Evolutionary conservation across 2,113 vertebrate species (phyloP).

Genomic region (Suricata suricatta): DNA sequence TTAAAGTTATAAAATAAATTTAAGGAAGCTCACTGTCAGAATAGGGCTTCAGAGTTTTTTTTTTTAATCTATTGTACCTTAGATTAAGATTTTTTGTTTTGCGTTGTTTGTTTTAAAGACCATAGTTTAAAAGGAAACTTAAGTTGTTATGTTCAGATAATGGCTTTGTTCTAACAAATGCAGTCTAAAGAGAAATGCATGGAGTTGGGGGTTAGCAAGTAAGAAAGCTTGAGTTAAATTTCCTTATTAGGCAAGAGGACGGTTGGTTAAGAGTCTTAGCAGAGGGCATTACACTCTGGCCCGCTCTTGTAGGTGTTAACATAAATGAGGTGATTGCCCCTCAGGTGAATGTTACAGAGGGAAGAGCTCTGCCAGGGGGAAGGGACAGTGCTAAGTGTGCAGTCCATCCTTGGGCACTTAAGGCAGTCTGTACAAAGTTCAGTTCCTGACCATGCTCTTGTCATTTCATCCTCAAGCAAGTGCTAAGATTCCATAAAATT

Average conservation of each 20-base stretch:
- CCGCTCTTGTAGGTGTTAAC: not conserved
- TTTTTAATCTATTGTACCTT: not conserved
- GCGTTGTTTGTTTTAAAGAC: not conserved
- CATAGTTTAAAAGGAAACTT: not conserved
- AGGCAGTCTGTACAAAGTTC: not conserved
- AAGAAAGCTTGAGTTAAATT: not conserved
- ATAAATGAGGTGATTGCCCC: not conserved
- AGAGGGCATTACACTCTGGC: not conserved
- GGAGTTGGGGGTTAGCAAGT: not conserved
- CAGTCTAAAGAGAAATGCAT: not conserved
- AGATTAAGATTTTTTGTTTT: not conserved
- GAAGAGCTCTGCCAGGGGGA: not conserved
- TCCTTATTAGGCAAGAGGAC: not conserved
- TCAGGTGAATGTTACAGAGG: not conserved
- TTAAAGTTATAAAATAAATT: constrained; percentile 15
- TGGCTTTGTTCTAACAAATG: not conserved
- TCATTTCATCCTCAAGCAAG: not conserved
- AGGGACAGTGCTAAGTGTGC: not conserved
- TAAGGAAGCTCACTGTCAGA: not conserved
- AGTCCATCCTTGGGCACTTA: not conserved
- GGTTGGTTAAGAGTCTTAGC: constrained; percentile 6
- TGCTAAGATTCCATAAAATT: not conserved
- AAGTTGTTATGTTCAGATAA: not conserved
- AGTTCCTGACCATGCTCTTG: not conserved
- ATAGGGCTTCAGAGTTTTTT: not conserved